Percentiles rank a stretch among this genome's conserved stretches.
phyloP scores from a whole-genome alignment of 1,140 invertebrate species.

The Psilanteris sp. region DNA sequence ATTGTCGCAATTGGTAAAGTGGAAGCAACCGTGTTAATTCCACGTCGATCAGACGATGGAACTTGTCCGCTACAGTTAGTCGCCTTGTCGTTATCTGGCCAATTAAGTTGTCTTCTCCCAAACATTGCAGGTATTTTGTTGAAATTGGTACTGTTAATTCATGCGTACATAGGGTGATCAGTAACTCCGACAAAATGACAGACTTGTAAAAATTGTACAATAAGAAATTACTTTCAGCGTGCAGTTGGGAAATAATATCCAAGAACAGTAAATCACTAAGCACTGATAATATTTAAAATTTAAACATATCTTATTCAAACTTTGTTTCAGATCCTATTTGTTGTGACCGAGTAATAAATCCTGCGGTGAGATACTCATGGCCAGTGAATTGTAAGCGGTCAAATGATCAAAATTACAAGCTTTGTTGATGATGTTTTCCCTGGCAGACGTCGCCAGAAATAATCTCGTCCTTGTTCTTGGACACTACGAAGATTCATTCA shows the following conservation, averaged over 20 bases:
- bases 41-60: slow-evolving; percentile 59
- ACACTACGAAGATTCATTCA: slow-evolving; percentile 30
- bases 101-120: slow-evolving; percentile 52
- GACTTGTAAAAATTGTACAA: slow-evolving; percentile 18
- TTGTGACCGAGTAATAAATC: slow-evolving; percentile 74
- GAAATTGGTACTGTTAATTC: slow-evolving; percentile 50
- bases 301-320: slow-evolving; percentile 60
- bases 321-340: slow-evolving; percentile 56
- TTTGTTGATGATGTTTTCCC: slow-evolving; percentile 75
- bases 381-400: slow-evolving; percentile 75
- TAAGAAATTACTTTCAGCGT: slow-evolving; percentile 34
- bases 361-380: slow-evolving; percentile 70
- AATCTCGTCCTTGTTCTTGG: slow-evolving; percentile 56
- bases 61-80: slow-evolving; percentile 50
- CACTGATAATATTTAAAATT: slow-evolving; percentile 54
- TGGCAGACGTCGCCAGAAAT: slow-evolving; percentile 62
- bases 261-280: slow-evolving; percentile 49
- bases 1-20: slow-evolving; percentile 71
- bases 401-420: slow-evolving; percentile 80
- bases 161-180: slow-evolving; percentile 38
- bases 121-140: slow-evolving; percentile 44
- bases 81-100: slow-evolving; percentile 55
- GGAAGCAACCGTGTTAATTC: slow-evolving; percentile 72
- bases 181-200: slow-evolving; percentile 39
- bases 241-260: slow-evolving; percentile 24